These are phyloP conservation scores for Henricia sp. DNA, from an alignment of 53 echinoderm and acorn worm species.

Conservation along the genomic window DNA sequence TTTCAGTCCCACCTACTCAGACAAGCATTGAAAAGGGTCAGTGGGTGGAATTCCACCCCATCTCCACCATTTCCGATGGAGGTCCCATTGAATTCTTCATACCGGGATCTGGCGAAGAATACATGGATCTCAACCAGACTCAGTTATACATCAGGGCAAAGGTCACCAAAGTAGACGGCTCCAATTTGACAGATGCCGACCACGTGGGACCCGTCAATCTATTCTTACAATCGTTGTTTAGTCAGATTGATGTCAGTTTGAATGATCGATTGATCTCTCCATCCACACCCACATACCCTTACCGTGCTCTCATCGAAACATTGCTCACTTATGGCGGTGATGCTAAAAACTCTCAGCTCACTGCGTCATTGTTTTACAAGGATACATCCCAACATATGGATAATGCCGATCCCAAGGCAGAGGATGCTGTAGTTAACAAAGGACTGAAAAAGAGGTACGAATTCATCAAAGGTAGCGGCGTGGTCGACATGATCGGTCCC, in stretches of 20 bases:
- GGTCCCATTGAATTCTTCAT: slow-evolving; percentile 45
- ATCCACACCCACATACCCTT: slow-evolving; percentile 69
- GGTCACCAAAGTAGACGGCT: slow-evolving; percentile 35
- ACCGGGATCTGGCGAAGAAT: slow-evolving; percentile 39
- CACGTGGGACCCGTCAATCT: slow-evolving; percentile 68
- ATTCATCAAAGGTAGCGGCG: slow-evolving; percentile 43
- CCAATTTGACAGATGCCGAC: too few relatives aligned
- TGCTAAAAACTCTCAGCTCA: slow-evolving; percentile 46
- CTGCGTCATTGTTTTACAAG: slow-evolving; percentile 58
- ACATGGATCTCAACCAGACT: slow-evolving; percentile 45
- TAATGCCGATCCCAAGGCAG: slow-evolving; percentile 24
- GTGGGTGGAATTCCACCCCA: slow-evolving; percentile 72
- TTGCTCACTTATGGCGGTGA: slow-evolving; percentile 54
- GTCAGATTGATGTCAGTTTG: slow-evolving; percentile 59
- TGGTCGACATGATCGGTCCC: too few relatives aligned
- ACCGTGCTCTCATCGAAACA: slow-evolving; percentile 65
- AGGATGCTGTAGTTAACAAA: slow-evolving; percentile 8
- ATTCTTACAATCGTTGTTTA: slow-evolving; percentile 66
- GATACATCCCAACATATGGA: slow-evolving; percentile 71
- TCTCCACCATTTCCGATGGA: slow-evolving; percentile 49
- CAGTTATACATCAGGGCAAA: slow-evolving; percentile 48
- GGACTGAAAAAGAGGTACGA: slow-evolving; percentile 62
- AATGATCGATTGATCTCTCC: slow-evolving; percentile 67
- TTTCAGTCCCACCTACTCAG: too few relatives aligned
- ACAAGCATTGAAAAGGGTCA: too few relatives aligned